Base-by-base conservation (phyloP, 2,113 vertebrate species). In the Salvelinus alpinus region DNA sequence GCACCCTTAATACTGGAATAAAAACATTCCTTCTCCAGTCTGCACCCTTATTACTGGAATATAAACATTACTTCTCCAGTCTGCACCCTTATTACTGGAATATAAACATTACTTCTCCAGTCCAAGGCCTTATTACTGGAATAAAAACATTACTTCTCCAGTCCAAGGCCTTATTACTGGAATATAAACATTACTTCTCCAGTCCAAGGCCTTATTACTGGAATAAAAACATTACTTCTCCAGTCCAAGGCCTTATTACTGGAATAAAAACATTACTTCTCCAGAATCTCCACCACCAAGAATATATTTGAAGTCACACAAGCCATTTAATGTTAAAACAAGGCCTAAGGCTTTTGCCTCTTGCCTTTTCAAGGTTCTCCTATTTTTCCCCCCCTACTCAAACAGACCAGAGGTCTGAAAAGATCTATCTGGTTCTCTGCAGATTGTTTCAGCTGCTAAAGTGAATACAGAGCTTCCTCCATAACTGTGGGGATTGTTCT, bases 161-260 rank as follows among this genome's bases (percentile, higher is more conserved):
- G 92, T 31, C 90, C 88, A 90, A 80, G 80, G 90, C 90, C 93
- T 86, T 89, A 90, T 76, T 87, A 90, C 92, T 91, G 91, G 90
- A 85, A 94, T 93, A 87, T 87, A 88, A 77, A 78, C 27, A 29
- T 90, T 85, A 92, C 89, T 92, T 91, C 90, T 89, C 89, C 86
- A 94, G 92, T 31, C 90, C 88, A 90, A 80, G 80, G 90, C 90
- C 93, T 86, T 89, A 90, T 76, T 87, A 90, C 92, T 91, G 91
- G 90, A 85, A 94, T 93, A 87, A 88, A 88, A 77, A 78, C 27
- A 29, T 29, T 29, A 29, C 27, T 29, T 93, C 90, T 89, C 89
- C 86, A 94, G 92, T 31, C 90, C 87, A 90, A 78, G 80, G 90
- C 90, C 93, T 85, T 89, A 90, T 76, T 87, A 90, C 92, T 91